Conservation (phyloP, 2,113 vertebrate species). For the Gymnobelideus leadbeateri region DNA sequence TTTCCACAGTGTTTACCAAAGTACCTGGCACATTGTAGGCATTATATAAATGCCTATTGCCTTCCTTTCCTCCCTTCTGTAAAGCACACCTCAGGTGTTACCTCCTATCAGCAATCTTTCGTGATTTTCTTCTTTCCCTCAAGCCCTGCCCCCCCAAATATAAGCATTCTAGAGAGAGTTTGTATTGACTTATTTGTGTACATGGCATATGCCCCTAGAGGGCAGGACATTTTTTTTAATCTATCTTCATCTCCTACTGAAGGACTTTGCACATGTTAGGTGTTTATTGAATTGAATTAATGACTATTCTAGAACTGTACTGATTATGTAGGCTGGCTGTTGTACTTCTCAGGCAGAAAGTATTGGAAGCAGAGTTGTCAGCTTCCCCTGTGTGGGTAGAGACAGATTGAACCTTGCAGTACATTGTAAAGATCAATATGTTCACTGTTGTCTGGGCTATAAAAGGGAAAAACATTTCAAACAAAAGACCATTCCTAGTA, state of each 20-base stretch:
- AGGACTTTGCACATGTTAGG: not conserved
- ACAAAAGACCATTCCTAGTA: constrained; percentile 4
- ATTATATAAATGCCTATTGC: not conserved
- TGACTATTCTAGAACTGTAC: constrained; percentile 50
- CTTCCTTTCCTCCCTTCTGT: not conserved
- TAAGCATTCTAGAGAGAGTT: not conserved
- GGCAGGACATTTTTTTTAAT: not conserved
- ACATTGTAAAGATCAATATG: constrained; percentile 39
- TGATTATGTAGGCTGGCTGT: constrained; percentile 44
- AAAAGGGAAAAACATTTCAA: constrained; percentile 43
- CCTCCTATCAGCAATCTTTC: not conserved
- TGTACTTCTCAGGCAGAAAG: constrained; percentile 25
- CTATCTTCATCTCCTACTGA: not conserved
- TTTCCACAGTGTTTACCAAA: not conserved
- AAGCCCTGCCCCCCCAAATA: not conserved
- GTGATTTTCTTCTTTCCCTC: not conserved
- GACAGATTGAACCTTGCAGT: constrained; percentile 42
- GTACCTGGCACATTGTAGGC: too few species aligned
- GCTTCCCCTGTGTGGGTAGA: constrained; percentile 24
- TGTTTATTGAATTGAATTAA: constrained; percentile 1
- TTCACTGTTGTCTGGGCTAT: not conserved
- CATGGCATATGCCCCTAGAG: not conserved
- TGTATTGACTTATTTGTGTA: not conserved
- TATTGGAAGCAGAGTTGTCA: constrained; percentile 28
- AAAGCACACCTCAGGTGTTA: not conserved